Conservation (phyloP, 2,113 vertebrate genomes). For the Odobenus rosmarus region DNA sequence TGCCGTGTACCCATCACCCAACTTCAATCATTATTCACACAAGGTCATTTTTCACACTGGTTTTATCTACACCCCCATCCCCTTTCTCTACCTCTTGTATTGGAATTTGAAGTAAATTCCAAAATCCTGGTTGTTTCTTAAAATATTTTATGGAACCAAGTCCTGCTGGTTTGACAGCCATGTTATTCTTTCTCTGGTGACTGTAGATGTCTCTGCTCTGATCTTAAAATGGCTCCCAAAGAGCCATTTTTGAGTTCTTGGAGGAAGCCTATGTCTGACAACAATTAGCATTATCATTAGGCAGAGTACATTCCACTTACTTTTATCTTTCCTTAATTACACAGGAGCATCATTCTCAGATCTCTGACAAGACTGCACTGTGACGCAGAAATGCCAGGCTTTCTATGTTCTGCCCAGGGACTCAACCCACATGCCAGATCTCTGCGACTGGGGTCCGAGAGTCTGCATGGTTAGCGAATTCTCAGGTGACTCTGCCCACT, state of each 20-base stretch:
- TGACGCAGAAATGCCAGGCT: background rate
- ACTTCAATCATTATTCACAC: background rate
- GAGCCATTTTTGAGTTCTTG: background rate
- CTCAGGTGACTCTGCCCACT: background rate
- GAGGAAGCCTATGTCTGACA: background rate
- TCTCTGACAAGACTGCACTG: fast-evolving
- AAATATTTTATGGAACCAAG: background rate
- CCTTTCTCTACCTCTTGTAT: no score
- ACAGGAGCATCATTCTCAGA: background rate
- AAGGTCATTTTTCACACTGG: background rate
- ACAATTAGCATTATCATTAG: background rate
- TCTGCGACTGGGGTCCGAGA: background rate
- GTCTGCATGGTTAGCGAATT: background rate
- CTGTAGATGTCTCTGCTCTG: background rate
- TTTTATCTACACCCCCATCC: background rate
- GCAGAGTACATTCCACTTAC: background rate
- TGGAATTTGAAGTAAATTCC: background rate
- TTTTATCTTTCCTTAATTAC: background rate
- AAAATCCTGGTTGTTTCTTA: background rate
- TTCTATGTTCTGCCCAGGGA: background rate
- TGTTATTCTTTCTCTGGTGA: background rate
- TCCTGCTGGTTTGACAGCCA: background rate
- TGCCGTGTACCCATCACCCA: no score
- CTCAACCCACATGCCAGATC: background rate
- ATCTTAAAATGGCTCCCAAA: background rate